Percentiles rank a stretch among this genome's conserved stretches.
Evolutionary conservation across 2,113 vertebrate genomes (phyloP).

Genomic region (Gallinago jamesoni): DNA sequence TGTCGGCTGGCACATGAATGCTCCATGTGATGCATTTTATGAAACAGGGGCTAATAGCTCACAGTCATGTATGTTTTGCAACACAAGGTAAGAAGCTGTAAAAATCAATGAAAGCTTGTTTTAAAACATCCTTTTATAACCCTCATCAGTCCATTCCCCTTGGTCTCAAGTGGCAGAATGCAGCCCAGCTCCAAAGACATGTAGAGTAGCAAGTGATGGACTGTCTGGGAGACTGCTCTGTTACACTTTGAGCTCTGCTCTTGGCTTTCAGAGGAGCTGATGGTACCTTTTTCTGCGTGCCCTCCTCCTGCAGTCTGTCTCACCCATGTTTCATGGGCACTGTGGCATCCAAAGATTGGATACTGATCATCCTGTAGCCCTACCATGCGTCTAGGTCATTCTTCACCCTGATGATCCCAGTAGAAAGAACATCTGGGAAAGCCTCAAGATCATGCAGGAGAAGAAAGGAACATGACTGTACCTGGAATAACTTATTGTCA

Average conservation of each 20-base stretch:
- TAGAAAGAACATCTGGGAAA: not conserved
- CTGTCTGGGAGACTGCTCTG: not conserved
- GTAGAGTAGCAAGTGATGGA: not conserved
- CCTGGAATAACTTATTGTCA: not conserved
- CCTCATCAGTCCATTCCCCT: not conserved
- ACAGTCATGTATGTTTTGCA: fast-evolving
- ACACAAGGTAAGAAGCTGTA: not conserved
- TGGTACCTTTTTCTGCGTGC: not conserved
- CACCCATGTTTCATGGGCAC: not conserved
- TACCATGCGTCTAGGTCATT: not conserved
- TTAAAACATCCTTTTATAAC: not conserved
- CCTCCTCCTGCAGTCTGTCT: not conserved
- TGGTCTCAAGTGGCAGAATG: not conserved
- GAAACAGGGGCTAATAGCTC: not conserved
- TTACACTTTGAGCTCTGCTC: not conserved
- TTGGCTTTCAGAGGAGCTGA: not conserved
- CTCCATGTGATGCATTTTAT: not conserved
- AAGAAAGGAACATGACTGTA: not conserved
- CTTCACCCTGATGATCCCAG: not conserved
- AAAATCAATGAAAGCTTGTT: not conserved
- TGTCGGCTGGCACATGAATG: fast-evolving
- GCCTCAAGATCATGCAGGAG: not conserved
- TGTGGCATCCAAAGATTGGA: not conserved
- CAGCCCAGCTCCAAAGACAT: not conserved
- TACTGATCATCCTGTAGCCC: not conserved